Base-by-base conservation (phyloP, 2,888 invertebrate species). In the Nomada hirtipes region DNA sequence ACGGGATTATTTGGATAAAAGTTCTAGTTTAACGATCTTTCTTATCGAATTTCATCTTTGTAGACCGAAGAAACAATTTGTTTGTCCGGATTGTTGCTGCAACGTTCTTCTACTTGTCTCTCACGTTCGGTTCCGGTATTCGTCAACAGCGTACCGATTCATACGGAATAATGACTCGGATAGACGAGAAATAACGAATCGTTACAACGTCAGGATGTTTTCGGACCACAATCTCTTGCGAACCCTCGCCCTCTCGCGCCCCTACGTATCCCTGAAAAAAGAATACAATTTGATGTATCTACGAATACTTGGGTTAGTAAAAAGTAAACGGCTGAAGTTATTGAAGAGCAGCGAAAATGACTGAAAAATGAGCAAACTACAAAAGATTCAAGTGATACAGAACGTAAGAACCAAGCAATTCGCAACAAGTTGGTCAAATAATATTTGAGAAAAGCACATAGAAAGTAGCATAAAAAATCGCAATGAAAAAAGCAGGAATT, bases 241-340 rank as follows among this genome's bases (percentile, higher is more conserved):
- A 90, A 90, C 87, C 88, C 89, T 92, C 90, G 90, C 90, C 81
- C 90, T 92, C 91, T 91, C 91, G 90, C 90, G 90, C 90, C 91
- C 92, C 93, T 93, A 93, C 93, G 93, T 93, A 84, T 93, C 93
- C 91, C 93, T 93, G 84, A 74, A 91, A 92, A 76, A 57, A 81
- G 36, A 81, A 53, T 23, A 72, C 10, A 78, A 67, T 64, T 72
- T 79, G 63, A 55, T 68, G 52, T 52, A 64, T 20, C 55, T 29
- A 29, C 15, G 53, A 65, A 69, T 15, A 2, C 9, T 36, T 1
- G 52, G 36, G n/a, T 23, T 47, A 47, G 3, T 47, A 2, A 3
- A 47, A 15, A 47, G 1, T 20, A 20, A 20, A 29, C 29, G 4
- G 13, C 20, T 1, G n/a, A 10, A 18, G 4, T 18, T 44, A 44